These are phyloP conservation scores for Coremacera marginata DNA, from an alignment of 2,888 invertebrate species.

Conservation along the genomic window DNA sequence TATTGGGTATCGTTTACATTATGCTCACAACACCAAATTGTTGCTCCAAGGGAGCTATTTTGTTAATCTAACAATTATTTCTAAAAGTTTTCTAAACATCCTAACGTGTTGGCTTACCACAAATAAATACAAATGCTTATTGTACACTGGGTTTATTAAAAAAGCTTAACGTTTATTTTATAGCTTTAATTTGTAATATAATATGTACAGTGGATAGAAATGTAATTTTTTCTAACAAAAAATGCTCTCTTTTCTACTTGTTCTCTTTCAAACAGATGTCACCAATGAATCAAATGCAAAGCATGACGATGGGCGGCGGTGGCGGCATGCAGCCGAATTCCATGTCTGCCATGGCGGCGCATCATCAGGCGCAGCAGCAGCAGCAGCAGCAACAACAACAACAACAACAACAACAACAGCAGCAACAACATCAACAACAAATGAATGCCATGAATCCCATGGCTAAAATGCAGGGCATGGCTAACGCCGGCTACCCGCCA, in stretches of 20 bases:
- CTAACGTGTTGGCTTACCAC: too few species aligned
- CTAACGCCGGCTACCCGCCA: constrained; percentile 75
- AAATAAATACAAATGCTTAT: background rate
- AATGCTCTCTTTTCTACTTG: background rate
- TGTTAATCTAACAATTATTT: too few species aligned
- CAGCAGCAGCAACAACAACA: constrained; percentile 54
- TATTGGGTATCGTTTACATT: too few species aligned
- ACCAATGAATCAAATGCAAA: constrained; percentile 81
- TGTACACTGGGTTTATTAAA: background rate
- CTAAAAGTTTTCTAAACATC: too few species aligned
- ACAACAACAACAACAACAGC: constrained; percentile 63
- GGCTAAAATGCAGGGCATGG: constrained; percentile 73
- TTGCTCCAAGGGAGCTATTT: too few species aligned
- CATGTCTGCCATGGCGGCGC: constrained; percentile 41
- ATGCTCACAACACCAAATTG: too few species aligned
- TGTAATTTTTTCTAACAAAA: background rate
- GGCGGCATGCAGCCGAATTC: constrained; percentile 52
- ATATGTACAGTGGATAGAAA: too few species aligned
- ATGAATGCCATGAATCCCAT: constrained; percentile 78
- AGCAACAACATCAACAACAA: constrained; percentile 63
- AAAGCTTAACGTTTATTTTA: too few species aligned
- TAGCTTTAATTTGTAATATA: too few species aligned
- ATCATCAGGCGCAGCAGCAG: constrained; percentile 53
- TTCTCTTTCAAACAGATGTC: constrained; percentile 72
- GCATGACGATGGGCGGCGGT: constrained; percentile 77